phyloP scores from a whole-genome alignment of 2,888 invertebrate species.

The Chrysomela aeneicollis region DNA sequence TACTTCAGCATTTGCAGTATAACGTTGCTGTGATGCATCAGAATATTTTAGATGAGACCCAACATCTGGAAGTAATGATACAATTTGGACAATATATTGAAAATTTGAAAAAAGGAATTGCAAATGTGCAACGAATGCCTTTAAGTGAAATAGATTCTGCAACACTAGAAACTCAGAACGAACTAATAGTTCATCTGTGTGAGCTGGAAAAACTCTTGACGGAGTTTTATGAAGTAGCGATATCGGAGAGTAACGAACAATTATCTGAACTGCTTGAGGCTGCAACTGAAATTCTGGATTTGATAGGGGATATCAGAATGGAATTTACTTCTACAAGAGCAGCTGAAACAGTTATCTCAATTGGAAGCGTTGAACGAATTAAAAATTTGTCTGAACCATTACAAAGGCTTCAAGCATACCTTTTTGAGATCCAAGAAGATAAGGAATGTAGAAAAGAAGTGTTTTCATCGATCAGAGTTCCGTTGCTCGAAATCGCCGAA shows the following conservation, averaged over 20 bases:
- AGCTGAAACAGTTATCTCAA: constrained; percentile 44
- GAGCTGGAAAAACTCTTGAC: constrained; percentile 53
- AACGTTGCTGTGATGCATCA: constrained; percentile 55
- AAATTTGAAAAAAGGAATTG: constrained; percentile 53
- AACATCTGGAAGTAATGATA: constrained; percentile 42
- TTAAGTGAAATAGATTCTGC: constrained; percentile 45
- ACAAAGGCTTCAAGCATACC: constrained; percentile 49
- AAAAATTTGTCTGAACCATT: constrained; percentile 51
- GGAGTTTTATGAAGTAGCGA: constrained; percentile 49
- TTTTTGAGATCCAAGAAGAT: constrained; percentile 48
- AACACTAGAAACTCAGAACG: constrained; percentile 37
- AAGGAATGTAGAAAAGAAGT: constrained; percentile 44
- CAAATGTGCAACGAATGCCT: constrained; percentile 51
- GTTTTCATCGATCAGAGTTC: constrained; percentile 46
- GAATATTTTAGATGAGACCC: constrained; percentile 52
- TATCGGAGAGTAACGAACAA: constrained; percentile 48
- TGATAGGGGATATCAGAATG: constrained; percentile 53
- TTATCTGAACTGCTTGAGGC: constrained; percentile 51
- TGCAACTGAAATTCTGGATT: constrained; percentile 53
- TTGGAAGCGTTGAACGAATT: constrained; percentile 51
- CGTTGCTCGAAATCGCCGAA: constrained; percentile 52
- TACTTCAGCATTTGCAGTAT: constrained; percentile 53
- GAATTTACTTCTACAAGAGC: constrained; percentile 45
- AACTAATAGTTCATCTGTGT: constrained; percentile 49
- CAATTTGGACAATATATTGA: constrained; percentile 43